These are phyloP conservation scores for Phymatocera aterrima DNA, from an alignment of 2,888 invertebrate genomes.

Conservation along the genomic window DNA sequence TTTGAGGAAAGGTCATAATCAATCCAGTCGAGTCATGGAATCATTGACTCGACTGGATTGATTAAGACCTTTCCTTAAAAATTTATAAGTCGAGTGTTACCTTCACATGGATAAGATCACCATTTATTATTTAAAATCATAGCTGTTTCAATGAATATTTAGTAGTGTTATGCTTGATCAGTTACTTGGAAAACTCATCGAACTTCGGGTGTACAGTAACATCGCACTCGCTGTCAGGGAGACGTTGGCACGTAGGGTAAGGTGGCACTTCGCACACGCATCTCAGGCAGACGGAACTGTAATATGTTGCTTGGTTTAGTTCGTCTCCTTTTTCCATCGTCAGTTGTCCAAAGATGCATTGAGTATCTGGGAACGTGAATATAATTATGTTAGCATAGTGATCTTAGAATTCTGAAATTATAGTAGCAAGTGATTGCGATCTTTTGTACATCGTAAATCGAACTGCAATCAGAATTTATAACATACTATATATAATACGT, in stretches of 20 bases:
- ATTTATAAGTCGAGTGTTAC: too few species aligned
- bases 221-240: slow-evolving; percentile 57
- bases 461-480: neutral
- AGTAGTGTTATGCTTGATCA: too few species aligned
- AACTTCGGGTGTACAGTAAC: slow-evolving; percentile 51
- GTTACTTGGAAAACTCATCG: neutral
- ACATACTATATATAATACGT: neutral
- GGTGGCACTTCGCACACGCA: slow-evolving; percentile 67
- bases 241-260: slow-evolving; percentile 60
- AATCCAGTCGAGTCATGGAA: too few species aligned
- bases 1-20: too few species aligned
- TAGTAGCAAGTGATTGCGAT: neutral
- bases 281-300: slow-evolving; percentile 59
- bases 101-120: too few species aligned
- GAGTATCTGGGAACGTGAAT: slow-evolving; percentile 20
- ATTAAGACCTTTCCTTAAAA: too few species aligned
- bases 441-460: neutral
- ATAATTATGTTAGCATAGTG: neutral
- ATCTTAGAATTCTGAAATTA: neutral
- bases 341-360: slow-evolving; percentile 62
- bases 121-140: too few species aligned
- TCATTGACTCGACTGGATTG: too few species aligned
- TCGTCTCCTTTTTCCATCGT: slow-evolving; percentile 60
- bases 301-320: slow-evolving; percentile 57
- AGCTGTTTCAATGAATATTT: too few species aligned